Conservation (phyloP, 1,140 invertebrate species). For the Andricus grossulariae region DNA sequence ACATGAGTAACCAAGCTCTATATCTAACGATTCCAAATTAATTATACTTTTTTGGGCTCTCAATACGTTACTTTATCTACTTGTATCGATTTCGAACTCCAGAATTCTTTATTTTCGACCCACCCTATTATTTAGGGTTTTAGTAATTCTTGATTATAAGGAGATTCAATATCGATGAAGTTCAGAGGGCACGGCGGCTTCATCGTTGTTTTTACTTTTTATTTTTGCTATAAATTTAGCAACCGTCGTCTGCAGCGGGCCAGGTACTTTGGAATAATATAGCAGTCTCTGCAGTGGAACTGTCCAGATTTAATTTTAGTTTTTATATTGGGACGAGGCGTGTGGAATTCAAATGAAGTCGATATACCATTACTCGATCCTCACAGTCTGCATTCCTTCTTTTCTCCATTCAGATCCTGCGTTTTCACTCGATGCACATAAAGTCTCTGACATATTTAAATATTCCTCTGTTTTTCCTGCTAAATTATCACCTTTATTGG, state of each 20-base stretch:
- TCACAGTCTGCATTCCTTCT: slow-evolving; percentile 36
- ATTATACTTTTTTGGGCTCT: no score
- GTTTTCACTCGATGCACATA: neutral
- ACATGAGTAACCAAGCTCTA: no score
- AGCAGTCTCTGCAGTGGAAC: slow-evolving; percentile 49
- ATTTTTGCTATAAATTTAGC: slow-evolving; percentile 49
- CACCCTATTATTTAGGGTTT: neutral
- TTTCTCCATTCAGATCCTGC: slow-evolving; percentile 32
- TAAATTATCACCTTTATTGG: neutral
- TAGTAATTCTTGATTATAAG: slow-evolving; percentile 40
- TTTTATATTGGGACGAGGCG: slow-evolving; percentile 46
- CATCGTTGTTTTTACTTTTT: slow-evolving; percentile 49
- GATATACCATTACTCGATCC: slow-evolving; percentile 42
- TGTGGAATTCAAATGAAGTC: slow-evolving; percentile 54
- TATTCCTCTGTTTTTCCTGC: neutral
- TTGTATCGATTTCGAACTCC: no score
- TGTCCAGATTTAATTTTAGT: slow-evolving; percentile 53
- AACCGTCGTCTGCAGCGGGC: slow-evolving; percentile 44
- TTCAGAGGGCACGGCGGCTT: slow-evolving; percentile 38
- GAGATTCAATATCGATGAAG: slow-evolving; percentile 41
- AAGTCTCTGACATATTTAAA: neutral
- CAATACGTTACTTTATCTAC: no score
- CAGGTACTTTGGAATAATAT: slow-evolving; percentile 54
- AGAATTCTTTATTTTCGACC: no score
- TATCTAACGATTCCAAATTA: no score